These are phyloP conservation scores for Hipposideros armiger DNA, from an alignment of 2,113 vertebrate genomes.

Conservation along the genomic window DNA sequence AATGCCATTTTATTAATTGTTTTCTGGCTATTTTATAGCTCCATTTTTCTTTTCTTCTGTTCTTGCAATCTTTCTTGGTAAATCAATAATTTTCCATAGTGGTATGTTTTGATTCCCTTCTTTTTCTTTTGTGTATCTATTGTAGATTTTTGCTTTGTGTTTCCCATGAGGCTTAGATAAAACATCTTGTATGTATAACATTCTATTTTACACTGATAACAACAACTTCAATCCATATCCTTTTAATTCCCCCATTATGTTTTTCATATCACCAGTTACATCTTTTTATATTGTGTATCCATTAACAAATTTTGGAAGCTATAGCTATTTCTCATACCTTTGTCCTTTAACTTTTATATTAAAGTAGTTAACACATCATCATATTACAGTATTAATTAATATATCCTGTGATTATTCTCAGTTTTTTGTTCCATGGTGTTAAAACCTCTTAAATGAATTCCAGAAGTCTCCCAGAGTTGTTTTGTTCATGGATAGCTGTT, in stretches of 20 bases:
- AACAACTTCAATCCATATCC: background rate
- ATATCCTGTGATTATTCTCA: background rate
- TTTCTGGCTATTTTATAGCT: background rate
- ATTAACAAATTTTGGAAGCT: conserved; percentile 8
- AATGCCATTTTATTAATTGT: background rate
- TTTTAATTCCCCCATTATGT: background rate
- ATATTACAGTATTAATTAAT: background rate
- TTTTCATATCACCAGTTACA: background rate
- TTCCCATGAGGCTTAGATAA: background rate
- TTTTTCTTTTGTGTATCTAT: background rate
- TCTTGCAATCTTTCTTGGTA: background rate
- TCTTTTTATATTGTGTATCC: background rate
- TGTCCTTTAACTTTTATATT: background rate
- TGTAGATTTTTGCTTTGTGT: background rate
- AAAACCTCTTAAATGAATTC: background rate
- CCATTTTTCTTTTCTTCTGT: background rate
- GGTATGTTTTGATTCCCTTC: background rate
- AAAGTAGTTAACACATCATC: background rate
- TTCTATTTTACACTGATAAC: background rate
- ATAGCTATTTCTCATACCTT: background rate
- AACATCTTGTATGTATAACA: background rate
- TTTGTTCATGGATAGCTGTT: background rate
- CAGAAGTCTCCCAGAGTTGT: background rate
- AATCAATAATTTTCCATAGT: background rate
- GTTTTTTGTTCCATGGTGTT: background rate